Evolutionary conservation across 2,113 vertebrate genomes (phyloP).

Genomic region (Ochotona curzoniae): DNA sequence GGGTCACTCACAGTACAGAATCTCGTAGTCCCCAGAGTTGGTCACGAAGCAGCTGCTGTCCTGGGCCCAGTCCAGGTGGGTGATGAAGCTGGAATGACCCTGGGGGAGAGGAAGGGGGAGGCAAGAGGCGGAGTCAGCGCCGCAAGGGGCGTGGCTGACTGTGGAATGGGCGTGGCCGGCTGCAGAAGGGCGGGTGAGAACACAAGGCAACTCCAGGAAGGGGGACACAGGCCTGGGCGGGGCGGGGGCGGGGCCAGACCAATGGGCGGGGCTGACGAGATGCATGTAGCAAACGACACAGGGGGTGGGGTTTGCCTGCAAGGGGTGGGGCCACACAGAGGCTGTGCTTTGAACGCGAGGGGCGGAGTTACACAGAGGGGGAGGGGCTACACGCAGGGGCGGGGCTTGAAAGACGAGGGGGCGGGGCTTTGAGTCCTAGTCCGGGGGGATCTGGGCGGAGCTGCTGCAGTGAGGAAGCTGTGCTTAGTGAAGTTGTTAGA

Average conservation of each 20-base stretch:
- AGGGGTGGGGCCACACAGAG: slow-evolving; percentile 5
- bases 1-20: slow-evolving; percentile 91
- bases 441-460: not conserved
- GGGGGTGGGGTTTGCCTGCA: not conserved
- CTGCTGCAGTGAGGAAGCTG: slow-evolving; percentile 50
- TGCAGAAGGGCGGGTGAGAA: slow-evolving; percentile 15
- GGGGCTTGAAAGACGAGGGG: not conserved
- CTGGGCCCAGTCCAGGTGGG: slow-evolving; percentile 92
- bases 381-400: not conserved
- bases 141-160: not conserved
- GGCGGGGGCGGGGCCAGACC: slow-evolving; percentile 59
- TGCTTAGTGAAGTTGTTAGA: slow-evolving; percentile 66
- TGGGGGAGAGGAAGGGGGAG: slow-evolving; percentile 55
- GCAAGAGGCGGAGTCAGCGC: slow-evolving; percentile 12
- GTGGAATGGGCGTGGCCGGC: not conserved
- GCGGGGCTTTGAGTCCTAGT: slow-evolving; percentile 18
- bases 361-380: not conserved
- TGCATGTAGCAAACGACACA: slow-evolving; percentile 28
- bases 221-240: slow-evolving; percentile 14
- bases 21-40: slow-evolving; percentile 96
- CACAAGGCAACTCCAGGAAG: slow-evolving; percentile 23
- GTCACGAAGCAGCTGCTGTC: slow-evolving; percentile 93
- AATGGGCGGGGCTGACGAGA: slow-evolving; percentile 46
- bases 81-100: slow-evolving; percentile 96
- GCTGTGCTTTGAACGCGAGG: not conserved